These are phyloP conservation scores for Melanotus villosus DNA, from an alignment of 2,888 invertebrate genomes.

Conservation along the genomic window DNA sequence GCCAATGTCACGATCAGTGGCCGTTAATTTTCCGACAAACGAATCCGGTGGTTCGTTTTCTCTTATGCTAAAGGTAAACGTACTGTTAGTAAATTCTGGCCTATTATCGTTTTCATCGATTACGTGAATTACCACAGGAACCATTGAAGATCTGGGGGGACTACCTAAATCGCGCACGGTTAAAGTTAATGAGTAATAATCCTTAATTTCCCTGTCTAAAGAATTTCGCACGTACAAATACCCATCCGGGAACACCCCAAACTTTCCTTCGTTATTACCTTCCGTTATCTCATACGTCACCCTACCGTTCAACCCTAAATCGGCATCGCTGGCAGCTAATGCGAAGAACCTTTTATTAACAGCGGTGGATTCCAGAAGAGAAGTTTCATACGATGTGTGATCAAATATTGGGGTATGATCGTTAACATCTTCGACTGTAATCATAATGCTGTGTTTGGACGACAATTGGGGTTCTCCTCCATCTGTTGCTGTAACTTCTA, in stretches of 20 bases:
- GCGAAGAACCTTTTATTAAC: constrained; percentile 94
- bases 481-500: constrained; percentile 90
- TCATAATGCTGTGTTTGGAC: constrained; percentile 80
- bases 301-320: constrained; percentile 85
- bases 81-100: constrained; percentile 91
- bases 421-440: constrained; percentile 90
- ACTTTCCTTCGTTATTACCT: constrained; percentile 88
- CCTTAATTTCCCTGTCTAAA: constrained; percentile 90
- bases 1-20: constrained; percentile 91
- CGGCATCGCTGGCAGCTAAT: constrained; percentile 90
- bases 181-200: constrained; percentile 92
- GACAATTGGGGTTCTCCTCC: constrained; percentile 83
- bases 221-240: constrained; percentile 88
- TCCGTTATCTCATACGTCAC: constrained; percentile 87
- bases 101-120: constrained; percentile 97
- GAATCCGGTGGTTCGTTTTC: constrained; percentile 92
- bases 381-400: constrained; percentile 93
- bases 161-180: constrained; percentile 86
- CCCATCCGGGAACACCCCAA: constrained; percentile 97
- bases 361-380: constrained; percentile 89
- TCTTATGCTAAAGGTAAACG: constrained; percentile 90
- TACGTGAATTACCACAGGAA: constrained; percentile 93
- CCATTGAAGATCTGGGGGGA: constrained; percentile 85
- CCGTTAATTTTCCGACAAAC: constrained; percentile 92
- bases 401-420: constrained; percentile 96